Base-by-base conservation (phyloP, 2,797 vertebrate species). In the Molossus alvarezi region DNA sequence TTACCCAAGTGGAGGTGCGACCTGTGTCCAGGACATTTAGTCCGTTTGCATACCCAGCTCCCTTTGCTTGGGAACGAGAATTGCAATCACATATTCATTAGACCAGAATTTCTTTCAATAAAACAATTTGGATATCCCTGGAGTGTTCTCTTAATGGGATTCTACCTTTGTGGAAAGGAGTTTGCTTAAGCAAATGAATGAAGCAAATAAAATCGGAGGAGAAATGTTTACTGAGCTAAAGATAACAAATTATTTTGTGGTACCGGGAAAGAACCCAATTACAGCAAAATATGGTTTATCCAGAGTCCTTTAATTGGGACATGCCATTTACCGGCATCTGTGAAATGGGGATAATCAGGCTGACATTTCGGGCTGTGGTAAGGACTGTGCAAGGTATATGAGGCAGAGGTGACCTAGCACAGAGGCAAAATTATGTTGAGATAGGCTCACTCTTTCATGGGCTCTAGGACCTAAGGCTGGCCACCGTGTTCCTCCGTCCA, bases 101-200 rank as follows among this genome's bases (percentile, higher is more conserved):
- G 69, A 85, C 14, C 37, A 89, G 92, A 94, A 83, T 82, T 89
- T 94, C 85, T 90, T 91, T 72, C 72, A 55, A 64, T 92, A 90
- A 90, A 86, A 94, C 72, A 80, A 88, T 97, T 77, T 88, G 45
- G 41, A 80, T 71, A 82, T 90, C 90, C 88, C 90, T 87, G 58
- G 92, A 64, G 65, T 94, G 89, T 95, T 92, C 86, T 88, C 51
- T 94, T 91, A 93, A 90, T 23, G 62, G 73, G 72, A 86, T 93
- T 97, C 95, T 92, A 86, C 89, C 80, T 87, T 60, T 69, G 37
- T 37, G 79, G 83, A 81, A 88, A 90, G 90, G 95, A 73, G 64
- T 96, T 94, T 96, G 71, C 81, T 94, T 94, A 93, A 96, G 89
- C 89, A 92, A 96, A 96, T 90, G 93, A 92, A 82, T 51, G 84